Conservation (phyloP, 1,140 invertebrate genomes). For the Drosophila navojoa region DNA sequence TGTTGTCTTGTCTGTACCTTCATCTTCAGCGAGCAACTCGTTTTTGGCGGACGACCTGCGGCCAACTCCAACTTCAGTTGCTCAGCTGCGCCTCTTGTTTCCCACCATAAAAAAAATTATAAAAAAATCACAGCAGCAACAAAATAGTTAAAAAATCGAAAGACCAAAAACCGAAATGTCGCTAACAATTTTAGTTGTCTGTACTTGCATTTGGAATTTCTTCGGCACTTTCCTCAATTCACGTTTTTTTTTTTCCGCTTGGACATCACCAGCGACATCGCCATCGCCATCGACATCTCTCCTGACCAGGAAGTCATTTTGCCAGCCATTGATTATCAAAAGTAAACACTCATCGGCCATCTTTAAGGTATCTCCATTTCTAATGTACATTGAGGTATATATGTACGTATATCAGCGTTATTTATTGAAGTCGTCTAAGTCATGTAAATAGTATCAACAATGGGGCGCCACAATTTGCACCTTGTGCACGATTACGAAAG, state of each 20-base stretch:
- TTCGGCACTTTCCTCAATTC: conserved; percentile 64
- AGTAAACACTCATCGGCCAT: conserved; percentile 14
- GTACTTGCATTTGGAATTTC: conserved; percentile 61
- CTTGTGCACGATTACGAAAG: conserved; percentile 60
- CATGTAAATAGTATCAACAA: conserved; percentile 5
- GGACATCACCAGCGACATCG: conserved; percentile 24
- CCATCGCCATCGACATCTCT: conserved; percentile 19
- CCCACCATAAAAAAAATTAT: conserved; percentile 62
- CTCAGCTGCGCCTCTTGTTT: conserved; percentile 32
- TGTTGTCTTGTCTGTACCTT: conserved; percentile 43
- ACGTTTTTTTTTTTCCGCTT: conserved; percentile 33
- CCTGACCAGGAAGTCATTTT: conserved; percentile 70
- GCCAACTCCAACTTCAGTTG: conserved; percentile 25
- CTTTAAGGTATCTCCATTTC: not conserved
- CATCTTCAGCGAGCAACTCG: conserved; percentile 62
- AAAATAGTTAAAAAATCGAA: conserved; percentile 36
- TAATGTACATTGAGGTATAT: not conserved
- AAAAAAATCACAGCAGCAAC: conserved; percentile 2
- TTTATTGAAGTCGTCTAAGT: not conserved
- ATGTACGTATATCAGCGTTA: not conserved
- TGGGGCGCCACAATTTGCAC: conserved; percentile 33
- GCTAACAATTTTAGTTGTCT: conserved; percentile 65
- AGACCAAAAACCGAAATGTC: conserved; percentile 62
- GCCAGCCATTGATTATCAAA: conserved; percentile 9
- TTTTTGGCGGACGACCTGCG: conserved; percentile 52